Conservation (phyloP, 2,113 vertebrate species). For the Reinhardtius hippoglossoides region DNA sequence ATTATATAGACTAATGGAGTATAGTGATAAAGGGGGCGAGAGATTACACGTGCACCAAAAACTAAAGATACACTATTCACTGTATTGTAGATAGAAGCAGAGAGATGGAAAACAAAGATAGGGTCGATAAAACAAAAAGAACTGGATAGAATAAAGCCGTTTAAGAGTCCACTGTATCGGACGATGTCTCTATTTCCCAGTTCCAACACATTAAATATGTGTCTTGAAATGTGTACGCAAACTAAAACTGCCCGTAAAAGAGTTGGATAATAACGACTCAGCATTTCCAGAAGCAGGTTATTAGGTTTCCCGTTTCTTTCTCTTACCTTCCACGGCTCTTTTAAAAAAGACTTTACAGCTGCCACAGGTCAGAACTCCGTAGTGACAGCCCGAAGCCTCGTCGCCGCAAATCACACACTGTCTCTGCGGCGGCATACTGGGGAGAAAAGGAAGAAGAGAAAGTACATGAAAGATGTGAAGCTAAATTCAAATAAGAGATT, state of each 20-base stretch:
- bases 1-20: too few relatives aligned
- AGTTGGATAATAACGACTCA: neutral
- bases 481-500: neutral
- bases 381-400: conserved; percentile 97
- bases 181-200: too few relatives aligned
- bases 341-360: conserved; percentile 99
- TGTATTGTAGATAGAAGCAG: neutral
- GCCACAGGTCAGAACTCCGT: conserved; percentile 96
- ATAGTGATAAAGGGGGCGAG: too few relatives aligned
- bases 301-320: neutral
- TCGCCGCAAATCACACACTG: conserved; percentile 95
- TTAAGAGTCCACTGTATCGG: too few relatives aligned
- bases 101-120: neutral
- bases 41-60: neutral
- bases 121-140: neutral
- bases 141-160: neutral
- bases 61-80: neutral
- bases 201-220: too few relatives aligned
- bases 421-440: conserved; percentile 90
- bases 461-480: neutral
- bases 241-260: neutral
- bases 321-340: conserved; percentile 96
- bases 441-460: neutral
- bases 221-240: neutral
- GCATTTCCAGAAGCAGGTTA: neutral